Evolutionary conservation across 2,113 vertebrate species (phyloP).

Genomic region (Oncorhynchus mykiss): DNA sequence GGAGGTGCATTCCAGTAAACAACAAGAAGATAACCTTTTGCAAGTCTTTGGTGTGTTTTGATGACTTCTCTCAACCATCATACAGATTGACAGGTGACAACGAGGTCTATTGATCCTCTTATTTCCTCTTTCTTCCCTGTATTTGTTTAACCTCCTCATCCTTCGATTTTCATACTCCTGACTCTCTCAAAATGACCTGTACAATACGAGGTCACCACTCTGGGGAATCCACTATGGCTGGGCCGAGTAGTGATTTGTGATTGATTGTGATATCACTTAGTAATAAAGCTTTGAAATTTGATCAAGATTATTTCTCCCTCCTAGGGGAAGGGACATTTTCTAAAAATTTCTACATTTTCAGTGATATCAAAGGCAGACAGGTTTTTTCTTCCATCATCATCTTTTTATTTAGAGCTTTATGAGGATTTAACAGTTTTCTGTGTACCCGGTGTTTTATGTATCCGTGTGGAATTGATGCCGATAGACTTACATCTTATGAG

Average conservation of each 20-base stretch:
- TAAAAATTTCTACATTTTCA: background rate
- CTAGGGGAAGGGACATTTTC: background rate
- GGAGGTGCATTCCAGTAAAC: too few species aligned
- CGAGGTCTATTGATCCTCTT: too few species aligned
- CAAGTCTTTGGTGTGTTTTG: too few species aligned
- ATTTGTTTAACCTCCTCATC: background rate
- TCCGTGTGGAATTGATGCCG: too few species aligned
- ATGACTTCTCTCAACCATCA: too few species aligned
- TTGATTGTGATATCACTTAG: background rate
- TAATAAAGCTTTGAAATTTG: background rate
- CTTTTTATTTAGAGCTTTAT: too few species aligned
- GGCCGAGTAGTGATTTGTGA: background rate
- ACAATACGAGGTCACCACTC: background rate
- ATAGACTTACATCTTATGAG: too few species aligned
- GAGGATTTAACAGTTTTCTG: slow-evolving; percentile 43
- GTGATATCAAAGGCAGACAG: background rate
- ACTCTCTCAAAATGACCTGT: background rate
- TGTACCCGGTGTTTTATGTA: too few species aligned
- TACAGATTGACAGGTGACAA: too few species aligned
- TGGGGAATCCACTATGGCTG: background rate
- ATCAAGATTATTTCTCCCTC: background rate
- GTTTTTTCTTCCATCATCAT: slow-evolving; percentile 4
- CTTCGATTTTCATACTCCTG: background rate
- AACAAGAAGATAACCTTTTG: too few species aligned
- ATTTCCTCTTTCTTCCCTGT: too few species aligned